Evolutionary conservation across 2,113 vertebrate genomes (phyloP), one percentile per base, ranked within the genome.

Genomic region (Lophotis ruficrista): DNA sequence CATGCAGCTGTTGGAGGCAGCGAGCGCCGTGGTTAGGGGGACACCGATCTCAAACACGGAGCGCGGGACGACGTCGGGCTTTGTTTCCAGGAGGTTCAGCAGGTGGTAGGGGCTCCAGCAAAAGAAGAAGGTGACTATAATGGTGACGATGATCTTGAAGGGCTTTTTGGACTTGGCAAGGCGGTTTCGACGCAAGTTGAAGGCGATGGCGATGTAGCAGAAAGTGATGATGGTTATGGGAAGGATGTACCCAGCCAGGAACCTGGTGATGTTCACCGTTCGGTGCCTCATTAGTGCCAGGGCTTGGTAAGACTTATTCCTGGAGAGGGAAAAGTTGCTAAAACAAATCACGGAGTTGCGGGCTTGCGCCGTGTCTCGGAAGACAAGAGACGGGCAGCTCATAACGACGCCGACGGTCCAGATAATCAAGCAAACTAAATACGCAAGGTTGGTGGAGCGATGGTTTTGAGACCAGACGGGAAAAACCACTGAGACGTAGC

Each of bases 401-500:
- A 99, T 53, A 9, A 95, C 7, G 22, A 98, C 93, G 47, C 99
- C 98, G 1, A 98, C 3, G 5, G 97, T 35, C 99, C 99, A 99
- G 89, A 98, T 97, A 1, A 98, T 2, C 8, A 94, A 3, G 0
- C 99, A 99, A 1, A 98, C 87, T 2, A 90, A 5, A 8, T 96
- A 98, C 0, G 99, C 99, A 28, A 98, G 97, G 30, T 93, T 97
- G 30, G 98, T n/a, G 0, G 98, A 98, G 28, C 99, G 99, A 61
- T 99, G 98, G 97, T 99, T 99, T 96, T 99, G 99, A 4, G 99
- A 98, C 99, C 99, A 99, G 64, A 99, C 99, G 0, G 99, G 99
- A 60, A 98, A 98, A 24, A 99, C 87, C 64, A 99, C 99, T 0
- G 98, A 98, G 47, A 99, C 22, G 12, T 98, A 99, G 70, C 99